These are phyloP conservation scores for Rugalucina vietnamica DNA, from an alignment of 2,888 invertebrate genomes.

Conservation along the genomic window DNA sequence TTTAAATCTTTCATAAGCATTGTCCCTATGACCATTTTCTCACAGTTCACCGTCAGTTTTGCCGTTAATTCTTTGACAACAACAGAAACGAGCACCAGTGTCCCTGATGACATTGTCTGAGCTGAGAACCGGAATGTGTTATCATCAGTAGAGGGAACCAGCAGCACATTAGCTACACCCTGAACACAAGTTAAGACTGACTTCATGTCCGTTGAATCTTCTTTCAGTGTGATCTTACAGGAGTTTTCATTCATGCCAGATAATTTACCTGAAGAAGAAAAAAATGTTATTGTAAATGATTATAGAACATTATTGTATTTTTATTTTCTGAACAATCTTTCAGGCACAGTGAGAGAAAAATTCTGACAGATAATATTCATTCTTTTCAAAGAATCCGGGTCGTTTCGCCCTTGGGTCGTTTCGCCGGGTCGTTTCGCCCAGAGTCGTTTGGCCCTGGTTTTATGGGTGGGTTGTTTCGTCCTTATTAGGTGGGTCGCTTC, in stretches of 20 bases:
- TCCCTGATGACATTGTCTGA: constrained; percentile 91
- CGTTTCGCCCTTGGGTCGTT: no score
- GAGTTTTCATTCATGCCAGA: constrained; percentile 95
- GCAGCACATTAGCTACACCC: constrained; percentile 91
- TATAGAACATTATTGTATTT: no score
- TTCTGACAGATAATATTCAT: no score
- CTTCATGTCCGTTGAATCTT: constrained; percentile 82
- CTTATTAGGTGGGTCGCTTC: no score
- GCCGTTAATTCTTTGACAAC: constrained; percentile 70
- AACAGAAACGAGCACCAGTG: constrained; percentile 89
- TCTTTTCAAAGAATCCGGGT: no score
- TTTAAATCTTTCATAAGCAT: constrained; percentile 93
- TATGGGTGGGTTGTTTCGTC: no score
- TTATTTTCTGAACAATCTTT: no score
- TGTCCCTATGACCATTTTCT: constrained; percentile 97
- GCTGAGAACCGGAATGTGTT: constrained; percentile 90
- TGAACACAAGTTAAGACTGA: constrained; percentile 88
- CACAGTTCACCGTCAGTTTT: constrained; percentile 91
- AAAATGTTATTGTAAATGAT: background rate
- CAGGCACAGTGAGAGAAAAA: no score
- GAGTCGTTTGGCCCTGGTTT: no score
- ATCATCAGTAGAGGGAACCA: constrained; percentile 83
- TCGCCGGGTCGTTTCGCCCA: no score
- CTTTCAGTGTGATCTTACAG: constrained; percentile 82
- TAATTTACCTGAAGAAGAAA: constrained; percentile 86